These are phyloP conservation scores for Exocentrus adspersus DNA, from an alignment of 2,888 invertebrate species.

Conservation along the genomic window DNA sequence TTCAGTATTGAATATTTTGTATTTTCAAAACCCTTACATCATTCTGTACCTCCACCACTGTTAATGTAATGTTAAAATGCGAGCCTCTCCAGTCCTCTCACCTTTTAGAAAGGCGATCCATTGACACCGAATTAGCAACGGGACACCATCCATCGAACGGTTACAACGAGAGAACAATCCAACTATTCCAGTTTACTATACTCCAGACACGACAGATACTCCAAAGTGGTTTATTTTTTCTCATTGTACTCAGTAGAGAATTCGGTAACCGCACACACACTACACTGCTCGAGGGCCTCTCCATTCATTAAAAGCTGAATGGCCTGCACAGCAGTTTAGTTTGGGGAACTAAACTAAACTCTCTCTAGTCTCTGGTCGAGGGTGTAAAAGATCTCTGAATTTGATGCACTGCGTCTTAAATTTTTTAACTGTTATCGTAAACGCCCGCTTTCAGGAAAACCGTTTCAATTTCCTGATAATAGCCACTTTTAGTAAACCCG, in stretches of 20 bases:
- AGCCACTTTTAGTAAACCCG: no score
- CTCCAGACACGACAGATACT: conserved; percentile 22
- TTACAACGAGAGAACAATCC: conserved; percentile 23
- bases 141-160: conserved; percentile 22
- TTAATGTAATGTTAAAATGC: no score
- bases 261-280: conserved; percentile 5
- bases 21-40: no score
- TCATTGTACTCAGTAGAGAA: conserved; percentile 13
- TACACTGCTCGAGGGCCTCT: conserved; percentile 11
- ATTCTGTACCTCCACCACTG: no score
- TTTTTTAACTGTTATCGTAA: no score
- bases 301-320: conserved; percentile 11
- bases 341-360: not conserved
- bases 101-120: conserved; percentile 21
- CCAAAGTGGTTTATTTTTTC: conserved; percentile 24
- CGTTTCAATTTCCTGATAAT: no score
- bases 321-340: not conserved
- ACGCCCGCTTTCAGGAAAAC: no score
- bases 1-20: no score
- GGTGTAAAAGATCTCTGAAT: no score
- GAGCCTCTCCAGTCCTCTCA: conserved; percentile 13
- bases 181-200: conserved; percentile 25
- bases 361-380: no score
- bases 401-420: no score
- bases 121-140: conserved; percentile 34